A percentile compares a stretch with the other conserved stretches of the same genome.
Evolutionary conservation across 2,888 invertebrate species (phyloP).

Genomic region (Caenorhabditis uteleia): DNA sequence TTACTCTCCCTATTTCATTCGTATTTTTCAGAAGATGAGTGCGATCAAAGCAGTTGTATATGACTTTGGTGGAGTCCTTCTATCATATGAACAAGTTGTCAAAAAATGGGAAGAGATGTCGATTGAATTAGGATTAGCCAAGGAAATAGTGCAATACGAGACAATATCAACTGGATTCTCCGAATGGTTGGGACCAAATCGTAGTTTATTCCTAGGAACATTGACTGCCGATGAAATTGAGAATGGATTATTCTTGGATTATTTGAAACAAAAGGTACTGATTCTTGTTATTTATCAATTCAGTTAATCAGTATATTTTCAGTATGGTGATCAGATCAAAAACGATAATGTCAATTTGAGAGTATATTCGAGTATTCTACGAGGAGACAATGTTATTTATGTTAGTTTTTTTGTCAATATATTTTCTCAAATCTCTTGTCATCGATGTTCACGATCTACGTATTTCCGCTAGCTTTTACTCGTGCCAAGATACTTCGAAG

Average conservation of each 20-base stretch:
- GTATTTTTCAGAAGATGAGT: too few relatives aligned
- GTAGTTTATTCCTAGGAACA: slow-evolving; percentile 40
- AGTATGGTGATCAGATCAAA: slow-evolving; percentile 21
- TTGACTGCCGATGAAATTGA: slow-evolving; percentile 38
- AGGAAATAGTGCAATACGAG: slow-evolving; percentile 17
- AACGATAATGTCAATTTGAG: slow-evolving; percentile 17
- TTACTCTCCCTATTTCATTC: too few relatives aligned
- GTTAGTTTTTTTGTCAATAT: slow-evolving; percentile 16
- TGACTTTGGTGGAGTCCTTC: slow-evolving; percentile 49
- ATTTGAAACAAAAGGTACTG: slow-evolving; percentile 18
- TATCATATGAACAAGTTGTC: slow-evolving; percentile 36
- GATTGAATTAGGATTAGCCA: slow-evolving; percentile 16
- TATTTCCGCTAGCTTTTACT: too few relatives aligned
- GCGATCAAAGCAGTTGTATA: slow-evolving; percentile 50
- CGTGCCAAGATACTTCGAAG: too few relatives aligned
- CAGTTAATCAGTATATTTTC: slow-evolving; percentile 6
- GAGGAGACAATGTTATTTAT: slow-evolving; percentile 17
- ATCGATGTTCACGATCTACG: too few relatives aligned
- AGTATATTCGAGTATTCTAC: slow-evolving; percentile 22
- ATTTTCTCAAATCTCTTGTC: too few relatives aligned
- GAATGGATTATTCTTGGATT: slow-evolving; percentile 25
- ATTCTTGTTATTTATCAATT: neutral
- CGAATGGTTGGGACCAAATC: slow-evolving; percentile 37
- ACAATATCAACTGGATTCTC: slow-evolving; percentile 35
- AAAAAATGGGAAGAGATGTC: slow-evolving; percentile 31